Evolutionary conservation across 2,888 invertebrate genomes (phyloP).

Genomic region (Baccha elongata): DNA sequence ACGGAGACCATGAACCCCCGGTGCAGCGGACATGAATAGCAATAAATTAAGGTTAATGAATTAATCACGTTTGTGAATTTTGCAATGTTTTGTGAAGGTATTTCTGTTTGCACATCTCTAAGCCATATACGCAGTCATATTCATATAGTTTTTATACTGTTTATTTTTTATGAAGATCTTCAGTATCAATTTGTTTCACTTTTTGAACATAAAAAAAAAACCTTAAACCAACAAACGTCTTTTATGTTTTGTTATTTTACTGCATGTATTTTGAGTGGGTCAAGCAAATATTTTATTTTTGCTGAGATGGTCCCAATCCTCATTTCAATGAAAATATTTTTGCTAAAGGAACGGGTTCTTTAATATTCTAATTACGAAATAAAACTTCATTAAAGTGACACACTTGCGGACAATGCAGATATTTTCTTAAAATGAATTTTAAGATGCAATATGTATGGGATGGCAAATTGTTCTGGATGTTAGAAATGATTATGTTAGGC

Average conservation of each 20-base stretch:
- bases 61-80: constrained; percentile 7
- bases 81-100: neutral
- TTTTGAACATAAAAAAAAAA: too few species aligned
- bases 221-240: too few species aligned
- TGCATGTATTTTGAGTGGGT: neutral
- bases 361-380: neutral
- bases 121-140: neutral
- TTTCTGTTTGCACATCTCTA: neutral
- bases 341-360: constrained; percentile 17
- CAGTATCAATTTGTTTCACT: neutral
- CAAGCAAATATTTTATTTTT: neutral
- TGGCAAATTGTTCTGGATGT: neutral
- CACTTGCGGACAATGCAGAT: constrained; percentile 1
- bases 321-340: neutral
- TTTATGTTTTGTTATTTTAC: too few species aligned
- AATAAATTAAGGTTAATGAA: constrained; percentile 14
- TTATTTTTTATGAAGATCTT: too few species aligned
- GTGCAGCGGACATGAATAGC: neutral
- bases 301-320: neutral
- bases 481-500: neutral
- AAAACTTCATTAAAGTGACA: neutral
- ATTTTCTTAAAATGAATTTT: neutral
- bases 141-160: too few species aligned
- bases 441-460: neutral
- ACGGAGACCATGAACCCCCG: constrained; percentile 3